Conservation (phyloP, 2,888 invertebrate genomes). For the Lasioglossum zephyrum region DNA sequence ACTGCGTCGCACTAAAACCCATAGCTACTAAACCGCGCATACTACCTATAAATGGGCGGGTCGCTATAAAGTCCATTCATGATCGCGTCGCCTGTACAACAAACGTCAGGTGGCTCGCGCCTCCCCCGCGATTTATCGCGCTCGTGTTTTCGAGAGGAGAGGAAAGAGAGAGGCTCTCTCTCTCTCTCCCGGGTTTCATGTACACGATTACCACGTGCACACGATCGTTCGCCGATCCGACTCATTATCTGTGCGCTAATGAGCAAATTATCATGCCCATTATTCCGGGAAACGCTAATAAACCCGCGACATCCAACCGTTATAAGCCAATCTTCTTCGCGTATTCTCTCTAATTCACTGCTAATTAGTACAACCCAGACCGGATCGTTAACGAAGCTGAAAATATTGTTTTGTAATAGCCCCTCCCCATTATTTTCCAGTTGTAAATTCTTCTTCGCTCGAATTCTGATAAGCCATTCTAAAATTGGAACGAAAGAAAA, state of each 20-base stretch:
- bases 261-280: not conserved
- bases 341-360: not conserved
- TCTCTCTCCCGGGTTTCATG: slow-evolving; percentile 47
- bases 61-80: slow-evolving; percentile 79
- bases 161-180: not conserved
- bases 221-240: slow-evolving; percentile 15
- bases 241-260: not conserved
- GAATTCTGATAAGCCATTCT: not conserved
- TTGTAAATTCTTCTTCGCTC: not conserved
- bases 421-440: not conserved
- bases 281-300: slow-evolving; percentile 9
- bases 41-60: slow-evolving; percentile 75
- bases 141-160: slow-evolving; percentile 44
- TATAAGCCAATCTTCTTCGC: not conserved
- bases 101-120: slow-evolving; percentile 71
- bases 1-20: slow-evolving; percentile 72
- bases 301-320: not conserved
- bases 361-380: not conserved
- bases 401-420: too few relatives aligned
- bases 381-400: too few relatives aligned
- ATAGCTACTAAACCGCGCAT: slow-evolving; percentile 76
- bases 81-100: slow-evolving; percentile 74
- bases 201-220: slow-evolving; percentile 28
- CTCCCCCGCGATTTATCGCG: slow-evolving; percentile 71
- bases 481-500: not conserved